A percentile compares a stretch with the other conserved stretches of the same genome.
These are phyloP conservation scores for Tachina lurida DNA, from an alignment of 2,888 invertebrate species.

Conservation along the genomic window DNA sequence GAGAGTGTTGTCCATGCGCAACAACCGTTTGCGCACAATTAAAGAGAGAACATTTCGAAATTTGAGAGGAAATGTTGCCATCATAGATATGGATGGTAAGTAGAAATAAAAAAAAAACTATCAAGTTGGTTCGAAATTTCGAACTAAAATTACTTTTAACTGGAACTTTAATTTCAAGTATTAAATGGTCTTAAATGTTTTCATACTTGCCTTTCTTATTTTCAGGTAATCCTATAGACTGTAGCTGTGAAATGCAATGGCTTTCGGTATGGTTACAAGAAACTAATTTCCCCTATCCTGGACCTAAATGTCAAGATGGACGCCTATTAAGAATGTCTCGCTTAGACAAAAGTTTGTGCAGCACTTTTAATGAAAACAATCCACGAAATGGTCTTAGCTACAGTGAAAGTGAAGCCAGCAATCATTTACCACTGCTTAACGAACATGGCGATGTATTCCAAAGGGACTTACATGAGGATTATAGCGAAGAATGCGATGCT, in stretches of 20 bases:
- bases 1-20: conserved; percentile 90
- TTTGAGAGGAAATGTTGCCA: conserved; percentile 90
- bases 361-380: conserved; percentile 76
- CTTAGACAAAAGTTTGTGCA: conserved; percentile 88
- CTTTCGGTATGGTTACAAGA: conserved; percentile 92
- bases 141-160: not conserved
- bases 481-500: conserved; percentile 83
- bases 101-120: not conserved
- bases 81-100: conserved; percentile 91
- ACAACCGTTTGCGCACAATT: conserved; percentile 89
- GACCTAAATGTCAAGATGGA: conserved; percentile 91
- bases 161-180: too few relatives aligned
- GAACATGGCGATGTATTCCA: conserved; percentile 89
- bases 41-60: conserved; percentile 89
- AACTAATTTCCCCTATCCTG: conserved; percentile 86
- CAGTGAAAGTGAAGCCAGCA: conserved; percentile 71
- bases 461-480: conserved; percentile 84
- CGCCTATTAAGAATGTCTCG: conserved; percentile 89
- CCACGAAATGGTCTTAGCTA: conserved; percentile 73
- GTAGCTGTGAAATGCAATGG: conserved; percentile 93
- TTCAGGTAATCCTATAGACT: conserved; percentile 91
- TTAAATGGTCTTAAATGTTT: too few relatives aligned
- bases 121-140: not conserved
- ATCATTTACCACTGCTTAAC: conserved; percentile 85
- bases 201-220: conserved; percentile 67